Percentiles rank a stretch among this genome's conserved stretches.
phyloP scores from a whole-genome alignment of 1,140 invertebrate genomes.

The Monomorium pharaonis region DNA sequence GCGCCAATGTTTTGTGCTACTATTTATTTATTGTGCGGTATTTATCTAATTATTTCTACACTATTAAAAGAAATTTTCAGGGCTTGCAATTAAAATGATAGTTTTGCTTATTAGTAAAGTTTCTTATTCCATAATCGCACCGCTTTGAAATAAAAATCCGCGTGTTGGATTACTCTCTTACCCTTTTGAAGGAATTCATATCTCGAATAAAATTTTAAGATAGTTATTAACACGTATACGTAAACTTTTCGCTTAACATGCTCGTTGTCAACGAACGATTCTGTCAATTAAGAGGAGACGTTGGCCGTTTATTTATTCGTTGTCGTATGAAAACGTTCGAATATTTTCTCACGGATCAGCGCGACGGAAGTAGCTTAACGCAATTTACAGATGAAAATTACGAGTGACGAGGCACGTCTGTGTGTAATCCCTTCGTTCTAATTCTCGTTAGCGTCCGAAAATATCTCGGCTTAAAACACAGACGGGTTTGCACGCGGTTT shows the following conservation, averaged over 20 bases:
- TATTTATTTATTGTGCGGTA: no score
- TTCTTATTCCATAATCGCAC: neutral
- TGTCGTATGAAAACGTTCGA: neutral
- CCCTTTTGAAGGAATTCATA: neutral
- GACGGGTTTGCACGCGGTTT: neutral
- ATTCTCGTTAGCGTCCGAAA: constrained; percentile 49
- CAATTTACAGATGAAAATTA: constrained; percentile 27
- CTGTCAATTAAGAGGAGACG: constrained; percentile 11
- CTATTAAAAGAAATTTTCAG: neutral
- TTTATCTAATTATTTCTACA: neutral
- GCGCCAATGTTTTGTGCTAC: no score
- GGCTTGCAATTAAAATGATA: neutral
- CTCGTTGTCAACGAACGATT: neutral
- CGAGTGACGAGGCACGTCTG: neutral
- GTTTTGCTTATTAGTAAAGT: constrained; percentile 1
- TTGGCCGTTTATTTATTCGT: neutral
- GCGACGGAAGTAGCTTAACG: constrained; percentile 24
- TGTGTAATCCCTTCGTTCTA: constrained; percentile 16
- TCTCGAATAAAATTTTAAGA: neutral
- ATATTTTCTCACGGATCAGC: constrained; percentile 11
- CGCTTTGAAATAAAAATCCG: neutral
- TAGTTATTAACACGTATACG: neutral
- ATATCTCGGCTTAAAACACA: constrained; percentile 12
- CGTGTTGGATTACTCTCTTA: neutral
- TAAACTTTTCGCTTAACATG: neutral